These are phyloP conservation scores for Hipposideros larvatus DNA, from an alignment of 2,797 vertebrate species.

Conservation along the genomic window DNA sequence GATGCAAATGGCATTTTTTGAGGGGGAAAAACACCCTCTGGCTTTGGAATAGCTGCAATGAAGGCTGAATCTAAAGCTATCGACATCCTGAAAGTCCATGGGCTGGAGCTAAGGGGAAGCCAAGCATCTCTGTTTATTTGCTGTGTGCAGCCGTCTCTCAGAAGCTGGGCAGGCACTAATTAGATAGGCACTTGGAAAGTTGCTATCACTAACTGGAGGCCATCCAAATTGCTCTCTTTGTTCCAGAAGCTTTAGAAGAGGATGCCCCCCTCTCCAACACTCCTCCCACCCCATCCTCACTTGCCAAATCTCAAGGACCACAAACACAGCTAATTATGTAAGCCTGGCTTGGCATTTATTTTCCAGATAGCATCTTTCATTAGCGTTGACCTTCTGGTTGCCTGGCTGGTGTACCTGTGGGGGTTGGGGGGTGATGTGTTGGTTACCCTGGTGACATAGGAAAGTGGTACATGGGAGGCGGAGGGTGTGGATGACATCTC, in stretches of 20 bases:
- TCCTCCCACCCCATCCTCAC: background rate
- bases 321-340: slow-evolving; percentile 84
- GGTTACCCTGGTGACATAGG: slow-evolving; percentile 9
- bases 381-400: slow-evolving; percentile 73
- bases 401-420: slow-evolving; percentile 16
- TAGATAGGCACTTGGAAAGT: slow-evolving; percentile 82
- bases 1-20: background rate
- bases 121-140: slow-evolving; percentile 60
- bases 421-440: background rate
- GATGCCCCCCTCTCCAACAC: slow-evolving; percentile 28
- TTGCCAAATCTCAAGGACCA: slow-evolving; percentile 77
- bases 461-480: background rate
- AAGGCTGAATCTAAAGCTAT: background rate
- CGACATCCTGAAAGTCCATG: background rate
- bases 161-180: slow-evolving; percentile 81
- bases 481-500: background rate
- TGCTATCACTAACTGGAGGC: slow-evolving; percentile 81
- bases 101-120: slow-evolving; percentile 64
- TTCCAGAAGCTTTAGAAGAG: slow-evolving; percentile 77
- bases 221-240: slow-evolving; percentile 84
- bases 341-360: slow-evolving; percentile 67
- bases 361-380: slow-evolving; percentile 86
- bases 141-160: slow-evolving; percentile 52
- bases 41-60: background rate
- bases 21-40: background rate